Conservation (phyloP, 2,797 vertebrate genomes). For the Diceros bicornis region DNA sequence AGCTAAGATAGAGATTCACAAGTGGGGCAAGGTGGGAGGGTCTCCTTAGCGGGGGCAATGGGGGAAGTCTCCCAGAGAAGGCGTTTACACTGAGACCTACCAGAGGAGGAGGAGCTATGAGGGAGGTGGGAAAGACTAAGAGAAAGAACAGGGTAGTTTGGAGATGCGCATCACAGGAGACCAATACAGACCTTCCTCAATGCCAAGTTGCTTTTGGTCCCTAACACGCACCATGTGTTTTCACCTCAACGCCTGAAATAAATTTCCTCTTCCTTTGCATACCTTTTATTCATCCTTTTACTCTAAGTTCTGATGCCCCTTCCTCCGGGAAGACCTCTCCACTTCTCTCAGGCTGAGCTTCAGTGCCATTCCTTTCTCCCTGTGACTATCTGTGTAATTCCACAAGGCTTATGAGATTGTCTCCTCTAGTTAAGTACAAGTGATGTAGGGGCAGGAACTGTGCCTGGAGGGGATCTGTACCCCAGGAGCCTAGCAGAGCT, state of each 20-base stretch:
- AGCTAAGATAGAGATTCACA: not conserved
- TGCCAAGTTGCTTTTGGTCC: not conserved
- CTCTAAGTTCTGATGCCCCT: not conserved
- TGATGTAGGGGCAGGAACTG: not conserved
- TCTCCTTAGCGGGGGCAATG: too few relatives aligned
- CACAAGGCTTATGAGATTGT: not conserved
- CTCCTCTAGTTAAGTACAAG: not conserved
- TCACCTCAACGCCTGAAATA: not conserved
- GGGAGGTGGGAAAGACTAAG: not conserved
- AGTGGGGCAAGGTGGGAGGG: fast-evolving
- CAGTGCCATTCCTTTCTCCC: not conserved
- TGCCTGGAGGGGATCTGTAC: not conserved
- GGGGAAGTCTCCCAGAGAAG: not conserved
- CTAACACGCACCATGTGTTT: not conserved
- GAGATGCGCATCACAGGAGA: not conserved
- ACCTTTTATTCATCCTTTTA: not conserved
- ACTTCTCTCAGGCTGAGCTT: not conserved
- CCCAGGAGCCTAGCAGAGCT: not conserved
- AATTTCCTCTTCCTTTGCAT: not conserved
- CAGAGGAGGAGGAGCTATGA: not conserved
- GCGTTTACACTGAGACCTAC: not conserved
- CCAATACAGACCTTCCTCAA: not conserved
- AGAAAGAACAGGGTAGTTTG: not conserved
- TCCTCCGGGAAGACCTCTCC: not conserved
- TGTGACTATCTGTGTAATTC: not conserved